Percentiles rank a stretch among this genome's conserved stretches.
These are phyloP conservation scores for Spicauda simplicius DNA, from an alignment of 2,888 invertebrate species.

Conservation along the genomic window DNA sequence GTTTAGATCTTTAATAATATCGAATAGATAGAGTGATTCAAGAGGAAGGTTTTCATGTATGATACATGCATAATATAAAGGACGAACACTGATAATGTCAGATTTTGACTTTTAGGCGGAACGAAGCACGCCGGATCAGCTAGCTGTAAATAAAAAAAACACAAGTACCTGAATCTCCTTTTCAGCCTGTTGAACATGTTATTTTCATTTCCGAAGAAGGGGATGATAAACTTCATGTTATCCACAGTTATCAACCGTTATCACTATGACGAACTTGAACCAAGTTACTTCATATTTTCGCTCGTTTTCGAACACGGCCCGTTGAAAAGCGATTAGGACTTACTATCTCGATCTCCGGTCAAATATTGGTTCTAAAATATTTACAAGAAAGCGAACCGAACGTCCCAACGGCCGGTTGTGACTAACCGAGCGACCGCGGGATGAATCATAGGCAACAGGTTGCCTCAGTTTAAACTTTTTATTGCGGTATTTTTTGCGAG, in stretches of 20 bases:
- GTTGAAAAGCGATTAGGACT: conserved; percentile 45
- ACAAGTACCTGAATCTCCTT: conserved; percentile 55
- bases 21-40: too few species aligned
- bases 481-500: conserved; percentile 71
- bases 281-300: conserved; percentile 14
- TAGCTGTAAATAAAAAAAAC: neutral
- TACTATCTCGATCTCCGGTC: conserved; percentile 50
- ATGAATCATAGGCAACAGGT: conserved; percentile 75
- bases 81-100: too few species aligned
- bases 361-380: conserved; percentile 72
- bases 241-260: conserved; percentile 37
- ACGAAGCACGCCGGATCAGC: too few species aligned
- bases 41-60: too few species aligned
- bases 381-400: conserved; percentile 62
- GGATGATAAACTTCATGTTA: conserved; percentile 62
- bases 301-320: conserved; percentile 4
- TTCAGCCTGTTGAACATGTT: conserved; percentile 55
- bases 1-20: too few species aligned
- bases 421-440: conserved; percentile 58
- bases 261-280: conserved; percentile 10
- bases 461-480: conserved; percentile 68
- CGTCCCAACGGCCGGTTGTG: conserved; percentile 57
- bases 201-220: conserved; percentile 49
- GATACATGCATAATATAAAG: too few species aligned
- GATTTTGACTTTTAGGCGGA: too few species aligned